A percentile compares a stretch with the other conserved stretches of the same genome.
Conservation (phyloP, 2,888 invertebrate genomes). For the Carabus problematicus region DNA sequence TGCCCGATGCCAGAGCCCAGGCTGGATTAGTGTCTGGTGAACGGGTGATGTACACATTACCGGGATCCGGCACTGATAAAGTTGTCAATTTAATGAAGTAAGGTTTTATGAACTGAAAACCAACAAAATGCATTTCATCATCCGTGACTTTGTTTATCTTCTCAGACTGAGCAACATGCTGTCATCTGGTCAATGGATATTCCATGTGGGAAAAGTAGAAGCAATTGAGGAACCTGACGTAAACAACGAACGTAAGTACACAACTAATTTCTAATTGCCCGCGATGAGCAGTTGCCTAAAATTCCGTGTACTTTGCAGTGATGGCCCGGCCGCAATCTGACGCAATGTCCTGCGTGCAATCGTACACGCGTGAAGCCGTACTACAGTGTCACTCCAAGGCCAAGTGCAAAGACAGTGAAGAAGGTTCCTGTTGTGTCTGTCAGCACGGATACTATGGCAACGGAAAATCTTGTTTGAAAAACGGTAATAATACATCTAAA, state of each 20-base stretch:
- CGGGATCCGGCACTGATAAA: slow-evolving; percentile 92
- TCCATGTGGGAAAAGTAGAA: slow-evolving; percentile 75
- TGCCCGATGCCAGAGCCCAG: slow-evolving; percentile 91
- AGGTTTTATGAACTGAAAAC: too few relatives aligned
- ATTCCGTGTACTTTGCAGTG: slow-evolving; percentile 18
- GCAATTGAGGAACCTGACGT: slow-evolving; percentile 75
- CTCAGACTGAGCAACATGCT: slow-evolving; percentile 85
- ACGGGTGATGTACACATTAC: slow-evolving; percentile 75
- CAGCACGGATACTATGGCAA: slow-evolving; percentile 88
- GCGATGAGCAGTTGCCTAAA: not conserved
- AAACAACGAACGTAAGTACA: slow-evolving; percentile 56
- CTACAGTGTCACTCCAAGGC: slow-evolving; percentile 83
- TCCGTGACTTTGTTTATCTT: slow-evolving; percentile 6
- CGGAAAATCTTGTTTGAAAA: slow-evolving; percentile 86
- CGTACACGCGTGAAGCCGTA: slow-evolving; percentile 62
- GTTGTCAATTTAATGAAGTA: slow-evolving; percentile 81
- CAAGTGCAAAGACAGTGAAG: slow-evolving; percentile 79
- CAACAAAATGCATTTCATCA: slow-evolving; percentile 1
- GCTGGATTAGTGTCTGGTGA: slow-evolving; percentile 90
- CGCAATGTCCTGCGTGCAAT: slow-evolving; percentile 54
- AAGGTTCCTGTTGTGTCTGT: slow-evolving; percentile 92
- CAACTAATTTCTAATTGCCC: not conserved
- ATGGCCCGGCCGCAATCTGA: slow-evolving; percentile 21
- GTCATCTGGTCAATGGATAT: slow-evolving; percentile 86
- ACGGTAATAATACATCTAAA: slow-evolving; percentile 60